A percentile compares a stretch with the other conserved stretches of the same genome.
Evolutionary conservation across 2,797 vertebrate genomes (phyloP).

Genomic region (Synanceia verrucosa): DNA sequence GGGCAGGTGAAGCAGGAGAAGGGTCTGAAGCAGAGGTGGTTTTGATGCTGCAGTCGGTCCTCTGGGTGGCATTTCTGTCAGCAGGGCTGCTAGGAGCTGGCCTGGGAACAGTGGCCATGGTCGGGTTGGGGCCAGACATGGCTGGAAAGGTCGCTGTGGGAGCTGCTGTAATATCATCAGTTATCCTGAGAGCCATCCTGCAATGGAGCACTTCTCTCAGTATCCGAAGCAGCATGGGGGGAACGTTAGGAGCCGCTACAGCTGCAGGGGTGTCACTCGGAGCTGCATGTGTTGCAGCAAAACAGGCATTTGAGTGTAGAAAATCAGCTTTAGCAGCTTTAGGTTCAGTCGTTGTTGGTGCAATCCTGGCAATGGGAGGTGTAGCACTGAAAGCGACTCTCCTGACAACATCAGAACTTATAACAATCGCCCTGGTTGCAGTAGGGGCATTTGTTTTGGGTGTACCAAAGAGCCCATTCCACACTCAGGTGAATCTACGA

Average conservation of each 20-base stretch:
- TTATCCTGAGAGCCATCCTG: slow-evolving; percentile 54
- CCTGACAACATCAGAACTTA: slow-evolving; percentile 40
- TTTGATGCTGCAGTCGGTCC: slow-evolving; percentile 59
- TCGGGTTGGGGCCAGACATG: slow-evolving; percentile 39
- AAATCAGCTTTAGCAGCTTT: slow-evolving; percentile 39
- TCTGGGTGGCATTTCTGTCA: slow-evolving; percentile 69
- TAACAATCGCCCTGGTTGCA: slow-evolving; percentile 49
- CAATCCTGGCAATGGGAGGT: slow-evolving; percentile 16
- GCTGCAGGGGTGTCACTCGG: slow-evolving; percentile 68
- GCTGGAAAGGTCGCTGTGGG: slow-evolving; percentile 52
- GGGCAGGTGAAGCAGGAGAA: slow-evolving; percentile 13
- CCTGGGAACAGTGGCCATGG: slow-evolving; percentile 68
- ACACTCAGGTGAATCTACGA: slow-evolving; percentile 62
- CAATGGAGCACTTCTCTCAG: slow-evolving; percentile 27
- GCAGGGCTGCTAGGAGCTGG: slow-evolving; percentile 68
- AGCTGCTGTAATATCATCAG: slow-evolving; percentile 48
- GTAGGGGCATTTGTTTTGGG: slow-evolving; percentile 62
- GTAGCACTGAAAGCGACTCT: slow-evolving; percentile 6
- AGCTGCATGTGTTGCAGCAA: slow-evolving; percentile 58
- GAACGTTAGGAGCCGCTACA: slow-evolving; percentile 54
- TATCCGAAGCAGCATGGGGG: slow-evolving; percentile 41
- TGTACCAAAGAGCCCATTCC: slow-evolving; percentile 69
- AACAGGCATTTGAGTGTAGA: slow-evolving; percentile 34
- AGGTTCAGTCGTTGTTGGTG: slow-evolving; percentile 39
- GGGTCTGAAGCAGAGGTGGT: slow-evolving; percentile 42